Percentiles rank a stretch among this genome's conserved stretches.
Conservation (phyloP, 2,113 vertebrate species). For the Dicrurus megarhynchus region DNA sequence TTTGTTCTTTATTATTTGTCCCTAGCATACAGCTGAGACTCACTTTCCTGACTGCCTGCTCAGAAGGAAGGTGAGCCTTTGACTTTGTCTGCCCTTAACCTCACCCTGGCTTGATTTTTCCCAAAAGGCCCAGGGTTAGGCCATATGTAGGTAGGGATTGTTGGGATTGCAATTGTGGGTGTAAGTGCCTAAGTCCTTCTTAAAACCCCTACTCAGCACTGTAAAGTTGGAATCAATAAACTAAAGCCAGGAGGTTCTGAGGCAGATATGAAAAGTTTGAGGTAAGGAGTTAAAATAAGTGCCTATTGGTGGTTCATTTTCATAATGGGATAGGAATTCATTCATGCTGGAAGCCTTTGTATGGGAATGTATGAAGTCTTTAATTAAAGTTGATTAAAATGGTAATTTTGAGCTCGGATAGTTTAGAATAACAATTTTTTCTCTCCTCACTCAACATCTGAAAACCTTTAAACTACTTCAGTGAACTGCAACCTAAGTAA, state of each 20-base stretch:
- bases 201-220: background rate
- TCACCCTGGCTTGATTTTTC: background rate
- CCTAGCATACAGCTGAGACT: background rate
- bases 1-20: background rate
- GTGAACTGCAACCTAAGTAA: conserved; percentile 73
- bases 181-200: background rate
- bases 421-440: conserved; percentile 42
- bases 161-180: background rate
- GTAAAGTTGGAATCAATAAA: background rate
- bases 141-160: background rate
- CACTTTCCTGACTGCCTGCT: background rate
- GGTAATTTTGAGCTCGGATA: conserved; percentile 26
- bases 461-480: conserved; percentile 71
- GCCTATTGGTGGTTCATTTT: background rate
- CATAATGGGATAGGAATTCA: background rate
- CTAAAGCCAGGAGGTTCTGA: background rate
- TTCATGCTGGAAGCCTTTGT: background rate
- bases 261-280: background rate
- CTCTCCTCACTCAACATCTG: background rate
- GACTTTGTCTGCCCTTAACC: background rate
- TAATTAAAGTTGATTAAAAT: conserved; percentile 52
- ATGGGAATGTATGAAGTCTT: background rate
- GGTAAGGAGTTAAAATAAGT: background rate
- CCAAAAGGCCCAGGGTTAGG: background rate
- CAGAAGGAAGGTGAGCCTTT: background rate